Conservation (phyloP, 2,888 invertebrate species). For the Caenorhabditis imperialis region DNA sequence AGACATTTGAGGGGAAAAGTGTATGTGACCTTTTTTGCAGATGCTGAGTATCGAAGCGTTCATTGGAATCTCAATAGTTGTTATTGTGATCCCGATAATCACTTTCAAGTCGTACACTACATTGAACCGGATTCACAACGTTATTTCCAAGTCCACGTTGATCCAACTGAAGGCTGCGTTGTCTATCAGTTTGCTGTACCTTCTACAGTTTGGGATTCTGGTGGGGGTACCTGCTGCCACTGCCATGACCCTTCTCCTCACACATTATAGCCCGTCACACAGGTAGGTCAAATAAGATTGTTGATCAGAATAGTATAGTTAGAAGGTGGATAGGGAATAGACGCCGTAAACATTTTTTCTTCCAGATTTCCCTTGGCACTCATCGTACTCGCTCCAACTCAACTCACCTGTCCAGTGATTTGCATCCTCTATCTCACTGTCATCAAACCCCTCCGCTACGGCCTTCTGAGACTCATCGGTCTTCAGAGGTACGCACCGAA, state of each 20-base stretch:
- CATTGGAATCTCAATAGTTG: conserved; percentile 35
- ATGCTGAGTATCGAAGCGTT: conserved; percentile 45
- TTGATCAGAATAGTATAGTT: background rate
- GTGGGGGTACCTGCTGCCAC: conserved; percentile 44
- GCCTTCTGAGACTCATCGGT: conserved; percentile 16
- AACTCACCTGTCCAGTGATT: conserved; percentile 46
- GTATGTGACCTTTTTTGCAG: conserved; percentile 19
- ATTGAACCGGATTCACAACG: conserved; percentile 29
- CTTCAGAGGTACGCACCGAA: conserved; percentile 29
- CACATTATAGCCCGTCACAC: conserved; percentile 26
- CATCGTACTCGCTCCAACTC: conserved; percentile 41
- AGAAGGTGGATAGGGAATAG: too few relatives aligned
- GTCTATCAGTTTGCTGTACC: conserved; percentile 44
- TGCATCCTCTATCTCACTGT: conserved; percentile 35
- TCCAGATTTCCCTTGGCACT: conserved; percentile 43
- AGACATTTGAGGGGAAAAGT: too few relatives aligned
- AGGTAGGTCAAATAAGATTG: conserved; percentile 2
- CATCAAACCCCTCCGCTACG: conserved; percentile 44
- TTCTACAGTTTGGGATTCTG: conserved; percentile 44
- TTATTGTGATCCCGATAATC: conserved; percentile 44
- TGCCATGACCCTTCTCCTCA: conserved; percentile 28
- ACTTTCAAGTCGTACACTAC: conserved; percentile 45
- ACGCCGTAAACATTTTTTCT: too few relatives aligned
- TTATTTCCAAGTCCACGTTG: conserved; percentile 38
- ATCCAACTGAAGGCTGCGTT: conserved; percentile 38